Percentiles rank a stretch among this genome's conserved stretches.
Conservation (phyloP, 2,888 invertebrate genomes). For the Phasia obesa region DNA sequence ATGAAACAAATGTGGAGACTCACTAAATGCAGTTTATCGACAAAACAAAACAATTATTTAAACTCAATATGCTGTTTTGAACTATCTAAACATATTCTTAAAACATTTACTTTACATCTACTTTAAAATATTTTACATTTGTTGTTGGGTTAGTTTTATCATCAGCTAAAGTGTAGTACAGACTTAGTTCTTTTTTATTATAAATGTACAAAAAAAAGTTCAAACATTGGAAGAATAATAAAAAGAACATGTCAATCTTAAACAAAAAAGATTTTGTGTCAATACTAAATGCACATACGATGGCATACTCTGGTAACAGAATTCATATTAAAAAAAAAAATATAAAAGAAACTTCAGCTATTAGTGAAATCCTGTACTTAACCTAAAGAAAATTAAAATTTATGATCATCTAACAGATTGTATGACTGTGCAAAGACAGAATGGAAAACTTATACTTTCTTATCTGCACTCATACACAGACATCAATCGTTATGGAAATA, state of each 20-base stretch:
- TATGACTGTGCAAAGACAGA: neutral
- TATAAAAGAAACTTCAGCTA: constrained; percentile 51
- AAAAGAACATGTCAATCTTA: constrained; percentile 39
- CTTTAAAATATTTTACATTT: neutral
- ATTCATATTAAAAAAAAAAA: constrained; percentile 38
- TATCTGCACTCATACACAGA: neutral
- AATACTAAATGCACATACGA: constrained; percentile 27
- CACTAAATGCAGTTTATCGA: too few species aligned
- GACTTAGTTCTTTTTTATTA: constrained; percentile 31
- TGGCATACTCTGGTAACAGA: neutral
- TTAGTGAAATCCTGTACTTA: constrained; percentile 59
- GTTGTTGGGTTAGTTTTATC: constrained; percentile 28
- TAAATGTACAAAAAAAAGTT: constrained; percentile 62
- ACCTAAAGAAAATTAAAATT: constrained; percentile 66
- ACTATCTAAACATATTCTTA: too few species aligned
- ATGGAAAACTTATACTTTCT: neutral
- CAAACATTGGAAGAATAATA: constrained; percentile 64
- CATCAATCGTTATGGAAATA: too few species aligned
- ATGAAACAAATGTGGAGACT: too few species aligned
- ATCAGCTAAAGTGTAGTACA: constrained; percentile 8
- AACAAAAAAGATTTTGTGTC: constrained; percentile 48
- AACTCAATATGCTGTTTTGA: too few species aligned
- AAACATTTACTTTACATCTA: neutral
- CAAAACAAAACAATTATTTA: too few species aligned
- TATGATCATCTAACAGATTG: constrained; percentile 12